A percentile compares a stretch with the other conserved stretches of the same genome.
Evolutionary conservation across 1,140 invertebrate species (phyloP).

Genomic region (Melitaea cinxia): DNA sequence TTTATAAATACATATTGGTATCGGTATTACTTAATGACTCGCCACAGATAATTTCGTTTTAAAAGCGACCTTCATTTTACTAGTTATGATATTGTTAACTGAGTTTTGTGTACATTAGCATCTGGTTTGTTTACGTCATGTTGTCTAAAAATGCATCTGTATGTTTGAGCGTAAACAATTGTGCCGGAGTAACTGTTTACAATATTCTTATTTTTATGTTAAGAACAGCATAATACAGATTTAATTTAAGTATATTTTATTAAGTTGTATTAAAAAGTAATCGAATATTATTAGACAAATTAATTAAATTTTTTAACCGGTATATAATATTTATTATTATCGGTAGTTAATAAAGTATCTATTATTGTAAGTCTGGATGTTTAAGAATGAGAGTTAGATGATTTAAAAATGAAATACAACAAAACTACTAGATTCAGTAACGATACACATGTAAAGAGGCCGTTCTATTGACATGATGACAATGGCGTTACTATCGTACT

Average conservation of each 20-base stretch:
- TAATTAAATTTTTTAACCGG: too few relatives aligned
- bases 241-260: background rate
- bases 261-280: background rate
- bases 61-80: background rate
- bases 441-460: too few relatives aligned
- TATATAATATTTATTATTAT: too few relatives aligned
- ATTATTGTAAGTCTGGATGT: too few relatives aligned
- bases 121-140: conserved; percentile 1
- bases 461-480: too few relatives aligned
- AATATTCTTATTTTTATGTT: background rate
- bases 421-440: too few relatives aligned
- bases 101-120: background rate
- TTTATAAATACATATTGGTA: background rate
- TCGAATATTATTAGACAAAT: too few relatives aligned
- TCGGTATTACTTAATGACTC: background rate
- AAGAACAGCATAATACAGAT: background rate
- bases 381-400: too few relatives aligned
- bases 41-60: background rate
- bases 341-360: too few relatives aligned
- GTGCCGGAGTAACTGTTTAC: background rate
- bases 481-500: too few relatives aligned
- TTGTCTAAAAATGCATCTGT: background rate
- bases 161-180: background rate
- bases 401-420: too few relatives aligned
- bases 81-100: conserved; percentile 1